These are phyloP conservation scores for Linyphia triangularis DNA, from an alignment of 2,888 invertebrate genomes.

Conservation along the genomic window DNA sequence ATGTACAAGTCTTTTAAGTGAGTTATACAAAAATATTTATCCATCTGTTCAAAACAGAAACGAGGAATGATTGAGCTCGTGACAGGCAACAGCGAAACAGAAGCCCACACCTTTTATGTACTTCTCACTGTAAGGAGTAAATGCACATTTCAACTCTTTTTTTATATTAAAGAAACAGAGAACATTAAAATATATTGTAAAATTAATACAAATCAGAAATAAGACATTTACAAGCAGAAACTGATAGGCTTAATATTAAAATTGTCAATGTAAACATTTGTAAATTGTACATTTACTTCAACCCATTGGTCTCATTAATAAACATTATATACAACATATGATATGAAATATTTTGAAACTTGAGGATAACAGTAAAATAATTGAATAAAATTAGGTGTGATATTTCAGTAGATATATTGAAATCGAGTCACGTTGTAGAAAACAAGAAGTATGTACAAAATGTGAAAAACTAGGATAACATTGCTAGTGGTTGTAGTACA, in stretches of 20 bases:
- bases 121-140: conserved; percentile 74
- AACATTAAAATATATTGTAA: background rate
- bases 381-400: background rate
- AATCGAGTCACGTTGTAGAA: background rate
- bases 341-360: background rate
- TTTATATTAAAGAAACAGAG: background rate
- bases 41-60: conserved; percentile 73
- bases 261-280: conserved; percentile 1
- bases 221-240: background rate
- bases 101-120: conserved; percentile 49
- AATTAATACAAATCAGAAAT: conserved; percentile 7
- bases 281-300: conserved; percentile 39
- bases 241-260: background rate
- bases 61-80: conserved; percentile 75
- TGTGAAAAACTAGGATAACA: background rate
- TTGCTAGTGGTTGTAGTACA: background rate
- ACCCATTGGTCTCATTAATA: conserved; percentile 29
- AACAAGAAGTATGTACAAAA: conserved; percentile 22
- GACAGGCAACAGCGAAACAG: conserved; percentile 67
- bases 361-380: background rate
- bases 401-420: background rate
- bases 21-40: conserved; percentile 75
- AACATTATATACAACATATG: conserved; percentile 34
- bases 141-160: conserved; percentile 55
- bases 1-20: conserved; percentile 70